These are phyloP conservation scores for Scolopax mira DNA, from an alignment of 2,113 vertebrate species.

Conservation along the genomic window DNA sequence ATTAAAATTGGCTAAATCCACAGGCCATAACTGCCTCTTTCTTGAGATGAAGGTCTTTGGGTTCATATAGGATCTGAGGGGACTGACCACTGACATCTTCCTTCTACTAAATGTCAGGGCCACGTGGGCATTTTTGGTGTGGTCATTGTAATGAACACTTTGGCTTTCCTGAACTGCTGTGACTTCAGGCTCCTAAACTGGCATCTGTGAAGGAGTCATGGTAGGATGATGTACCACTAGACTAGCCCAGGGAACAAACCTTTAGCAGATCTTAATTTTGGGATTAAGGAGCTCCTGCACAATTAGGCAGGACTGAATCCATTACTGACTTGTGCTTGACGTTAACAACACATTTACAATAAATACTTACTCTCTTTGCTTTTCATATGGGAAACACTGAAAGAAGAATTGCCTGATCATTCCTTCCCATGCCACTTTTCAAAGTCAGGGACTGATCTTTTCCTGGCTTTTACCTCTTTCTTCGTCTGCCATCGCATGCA, in stretches of 20 bases:
- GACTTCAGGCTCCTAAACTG: neutral
- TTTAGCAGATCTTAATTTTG: neutral
- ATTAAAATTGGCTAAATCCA: neutral
- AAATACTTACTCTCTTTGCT: neutral
- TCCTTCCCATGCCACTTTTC: neutral
- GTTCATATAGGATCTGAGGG: neutral
- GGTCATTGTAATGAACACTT: neutral
- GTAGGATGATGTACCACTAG: neutral
- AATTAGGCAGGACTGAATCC: neutral
- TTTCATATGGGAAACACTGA: neutral
- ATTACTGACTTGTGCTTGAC: neutral
- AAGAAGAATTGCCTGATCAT: neutral
- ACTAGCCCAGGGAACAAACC: neutral
- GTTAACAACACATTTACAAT: neutral
- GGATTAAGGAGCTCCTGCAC: neutral
- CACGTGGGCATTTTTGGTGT: neutral
- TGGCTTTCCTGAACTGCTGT: neutral
- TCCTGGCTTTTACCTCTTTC: neutral
- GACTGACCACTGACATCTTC: neutral
- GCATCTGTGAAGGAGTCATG: neutral
- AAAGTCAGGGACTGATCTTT: neutral
- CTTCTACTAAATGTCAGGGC: neutral
- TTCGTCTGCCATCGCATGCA: neutral
- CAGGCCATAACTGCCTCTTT: neutral
- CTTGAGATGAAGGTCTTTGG: neutral